Evolutionary conservation across 2,797 vertebrate species (phyloP).

Genomic region (Carduelis carduelis): DNA sequence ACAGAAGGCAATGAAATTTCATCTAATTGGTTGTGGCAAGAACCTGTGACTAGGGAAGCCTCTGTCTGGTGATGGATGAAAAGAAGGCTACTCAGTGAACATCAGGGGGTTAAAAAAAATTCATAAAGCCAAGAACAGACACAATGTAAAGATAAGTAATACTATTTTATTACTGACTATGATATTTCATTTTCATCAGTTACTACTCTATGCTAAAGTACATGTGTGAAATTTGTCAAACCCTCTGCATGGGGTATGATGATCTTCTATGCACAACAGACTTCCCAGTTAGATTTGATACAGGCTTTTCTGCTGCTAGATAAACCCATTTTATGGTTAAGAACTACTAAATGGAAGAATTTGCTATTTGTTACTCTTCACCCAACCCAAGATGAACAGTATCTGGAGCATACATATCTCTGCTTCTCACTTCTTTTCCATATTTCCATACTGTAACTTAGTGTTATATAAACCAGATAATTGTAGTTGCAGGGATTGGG

Average conservation of each 20-base stretch:
- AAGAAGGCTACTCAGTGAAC: background rate
- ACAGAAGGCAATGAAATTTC: background rate
- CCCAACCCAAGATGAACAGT: rapidly evolving
- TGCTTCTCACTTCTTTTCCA: background rate
- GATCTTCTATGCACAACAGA: background rate
- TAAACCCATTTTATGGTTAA: background rate
- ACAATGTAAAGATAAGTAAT: background rate
- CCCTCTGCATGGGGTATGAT: background rate
- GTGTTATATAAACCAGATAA: background rate
- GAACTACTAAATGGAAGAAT: background rate
- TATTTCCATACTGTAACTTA: background rate
- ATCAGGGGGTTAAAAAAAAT: background rate
- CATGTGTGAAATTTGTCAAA: background rate
- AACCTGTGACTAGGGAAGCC: background rate
- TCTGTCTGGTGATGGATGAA: background rate
- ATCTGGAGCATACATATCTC: background rate
- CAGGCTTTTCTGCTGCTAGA: background rate
- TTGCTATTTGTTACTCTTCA: background rate
- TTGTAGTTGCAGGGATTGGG: background rate
- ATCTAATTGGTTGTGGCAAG: background rate
- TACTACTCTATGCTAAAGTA: background rate
- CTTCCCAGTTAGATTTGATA: background rate
- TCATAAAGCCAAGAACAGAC: background rate
- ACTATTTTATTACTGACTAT: background rate
- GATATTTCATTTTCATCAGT: background rate